phyloP scores from a whole-genome alignment of 2,888 invertebrate species.

The Euplagia quadripunctaria region DNA sequence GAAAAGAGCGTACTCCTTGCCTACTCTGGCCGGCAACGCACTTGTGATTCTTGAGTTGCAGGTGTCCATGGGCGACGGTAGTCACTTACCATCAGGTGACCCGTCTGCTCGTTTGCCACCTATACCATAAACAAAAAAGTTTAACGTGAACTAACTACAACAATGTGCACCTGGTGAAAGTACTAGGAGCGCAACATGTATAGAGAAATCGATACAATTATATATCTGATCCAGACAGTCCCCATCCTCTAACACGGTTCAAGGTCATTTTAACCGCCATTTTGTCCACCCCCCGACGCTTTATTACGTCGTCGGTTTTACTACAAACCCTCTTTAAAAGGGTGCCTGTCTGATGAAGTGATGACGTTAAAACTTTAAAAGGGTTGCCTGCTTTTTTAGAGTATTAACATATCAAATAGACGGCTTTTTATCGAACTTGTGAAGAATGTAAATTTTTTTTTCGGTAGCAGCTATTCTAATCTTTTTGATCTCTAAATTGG shows the following conservation, averaged over 20 bases:
- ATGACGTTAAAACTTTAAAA: slow-evolving; percentile 34
- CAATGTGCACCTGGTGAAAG: slow-evolving; percentile 32
- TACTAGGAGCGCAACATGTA: slow-evolving; percentile 22
- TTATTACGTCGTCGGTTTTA: slow-evolving; percentile 42
- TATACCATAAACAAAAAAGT: too few relatives aligned
- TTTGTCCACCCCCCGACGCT: slow-evolving; percentile 52
- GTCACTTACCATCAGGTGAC: too few relatives aligned
- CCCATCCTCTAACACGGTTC: slow-evolving; percentile 57
- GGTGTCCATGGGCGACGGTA: too few relatives aligned
- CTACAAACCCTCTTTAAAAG: slow-evolving; percentile 42
- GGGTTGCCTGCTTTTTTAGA: slow-evolving; percentile 19
- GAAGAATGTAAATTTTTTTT: not conserved
- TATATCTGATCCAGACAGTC: slow-evolving; percentile 66
- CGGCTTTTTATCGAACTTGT: slow-evolving; percentile 4
- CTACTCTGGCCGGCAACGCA: too few relatives aligned
- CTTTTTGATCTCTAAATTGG: not conserved
- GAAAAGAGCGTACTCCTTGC: too few relatives aligned
- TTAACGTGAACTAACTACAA: not conserved
- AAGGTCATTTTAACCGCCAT: slow-evolving; percentile 69
- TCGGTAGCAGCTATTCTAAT: not conserved
- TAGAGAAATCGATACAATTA: slow-evolving; percentile 44
- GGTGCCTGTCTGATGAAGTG: slow-evolving; percentile 37
- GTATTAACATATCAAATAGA: slow-evolving; percentile 26
- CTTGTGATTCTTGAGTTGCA: too few relatives aligned
- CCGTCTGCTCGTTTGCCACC: too few relatives aligned